These are phyloP conservation scores for Podotricha telesiphe DNA, from an alignment of 2,888 invertebrate genomes.

Conservation along the genomic window DNA sequence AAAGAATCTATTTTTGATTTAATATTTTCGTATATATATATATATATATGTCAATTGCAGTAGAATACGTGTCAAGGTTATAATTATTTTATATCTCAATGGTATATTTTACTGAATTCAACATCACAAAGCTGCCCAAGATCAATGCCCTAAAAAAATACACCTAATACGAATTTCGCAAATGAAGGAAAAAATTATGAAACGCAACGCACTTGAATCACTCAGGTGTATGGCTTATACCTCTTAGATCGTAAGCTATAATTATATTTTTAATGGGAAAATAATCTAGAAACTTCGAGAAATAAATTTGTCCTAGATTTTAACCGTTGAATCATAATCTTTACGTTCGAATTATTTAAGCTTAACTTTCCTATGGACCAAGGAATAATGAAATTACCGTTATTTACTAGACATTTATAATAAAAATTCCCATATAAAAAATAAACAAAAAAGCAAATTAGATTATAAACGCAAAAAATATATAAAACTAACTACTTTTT, in stretches of 20 bases:
- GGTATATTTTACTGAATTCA: background rate
- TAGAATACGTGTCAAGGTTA: background rate
- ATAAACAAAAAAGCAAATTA: background rate
- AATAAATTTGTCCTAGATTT: slow-evolving; percentile 16
- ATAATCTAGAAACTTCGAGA: slow-evolving; percentile 14
- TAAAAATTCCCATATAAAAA: too few species aligned
- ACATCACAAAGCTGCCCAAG: background rate
- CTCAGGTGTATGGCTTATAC: too few species aligned
- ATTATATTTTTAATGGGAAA: slow-evolving; percentile 10
- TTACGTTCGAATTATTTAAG: slow-evolving; percentile 13
- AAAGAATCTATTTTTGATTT: too few species aligned
- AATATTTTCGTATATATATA: too few species aligned
- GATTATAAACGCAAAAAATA: background rate
- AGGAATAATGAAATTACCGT: background rate
- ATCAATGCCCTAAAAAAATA: too few species aligned
- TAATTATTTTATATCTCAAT: background rate
- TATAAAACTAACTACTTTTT: too few species aligned
- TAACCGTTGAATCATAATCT: slow-evolving; percentile 6
- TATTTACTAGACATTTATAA: background rate
- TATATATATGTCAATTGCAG: background rate
- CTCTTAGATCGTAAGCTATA: too few species aligned
- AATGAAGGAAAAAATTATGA: too few species aligned
- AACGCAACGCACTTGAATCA: too few species aligned
- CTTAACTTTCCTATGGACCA: background rate
- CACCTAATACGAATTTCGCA: too few species aligned